These are phyloP conservation scores for Platysternon megacephalum DNA, from an alignment of 2,113 vertebrate species.

Conservation along the genomic window DNA sequence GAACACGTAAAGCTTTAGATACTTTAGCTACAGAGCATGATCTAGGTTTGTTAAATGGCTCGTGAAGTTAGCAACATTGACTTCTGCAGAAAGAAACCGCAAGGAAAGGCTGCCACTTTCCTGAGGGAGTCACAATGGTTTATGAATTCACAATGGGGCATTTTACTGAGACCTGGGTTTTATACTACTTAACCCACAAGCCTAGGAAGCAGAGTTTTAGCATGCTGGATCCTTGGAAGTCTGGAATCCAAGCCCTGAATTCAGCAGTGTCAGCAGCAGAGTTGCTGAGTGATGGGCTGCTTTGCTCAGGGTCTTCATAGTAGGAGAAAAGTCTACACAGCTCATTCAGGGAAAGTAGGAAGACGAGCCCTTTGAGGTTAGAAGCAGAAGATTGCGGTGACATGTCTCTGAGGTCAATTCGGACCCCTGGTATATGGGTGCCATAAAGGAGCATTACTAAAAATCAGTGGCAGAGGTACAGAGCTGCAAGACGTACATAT, in stretches of 20 bases:
- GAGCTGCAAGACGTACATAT: background rate
- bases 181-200: background rate
- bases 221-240: background rate
- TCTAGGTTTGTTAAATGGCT: background rate
- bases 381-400: background rate
- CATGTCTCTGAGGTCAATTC: fast-evolving
- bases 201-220: background rate
- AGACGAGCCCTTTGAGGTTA: background rate
- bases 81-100: background rate
- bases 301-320: background rate
- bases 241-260: fast-evolving
- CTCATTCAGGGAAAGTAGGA: background rate
- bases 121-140: background rate
- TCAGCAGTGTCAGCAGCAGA: fast-evolving
- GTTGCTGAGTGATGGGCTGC: fast-evolving
- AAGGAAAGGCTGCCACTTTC: background rate
- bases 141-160: background rate
- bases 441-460: background rate
- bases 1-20: slow-evolving; percentile 59
- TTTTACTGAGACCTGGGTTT: background rate
- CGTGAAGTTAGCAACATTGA: fast-evolving
- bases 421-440: background rate
- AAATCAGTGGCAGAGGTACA: background rate
- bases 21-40: slow-evolving; percentile 43
- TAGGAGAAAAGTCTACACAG: background rate